Conservation (phyloP, 1,140 invertebrate genomes). For the Drosophila varians region DNA sequence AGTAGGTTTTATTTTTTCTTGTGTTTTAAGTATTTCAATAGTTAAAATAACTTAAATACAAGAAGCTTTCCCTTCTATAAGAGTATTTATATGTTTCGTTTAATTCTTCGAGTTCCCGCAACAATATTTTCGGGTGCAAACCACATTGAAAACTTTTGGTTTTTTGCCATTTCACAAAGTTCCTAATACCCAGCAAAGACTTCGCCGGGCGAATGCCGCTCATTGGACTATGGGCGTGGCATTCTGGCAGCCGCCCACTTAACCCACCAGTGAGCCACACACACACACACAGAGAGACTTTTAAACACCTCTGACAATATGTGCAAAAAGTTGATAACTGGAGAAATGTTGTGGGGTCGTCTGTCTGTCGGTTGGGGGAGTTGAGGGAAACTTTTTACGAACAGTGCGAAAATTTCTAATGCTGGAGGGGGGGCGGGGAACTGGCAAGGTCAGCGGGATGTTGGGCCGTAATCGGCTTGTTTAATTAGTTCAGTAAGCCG, state of each 20-base stretch:
- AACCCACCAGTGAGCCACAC: conserved; percentile 13
- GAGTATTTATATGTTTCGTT: not conserved
- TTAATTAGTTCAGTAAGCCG: conserved; percentile 69
- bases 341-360: conserved; percentile 24
- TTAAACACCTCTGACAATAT: conserved; percentile 41
- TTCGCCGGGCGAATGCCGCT: conserved; percentile 40
- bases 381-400: conserved; percentile 15
- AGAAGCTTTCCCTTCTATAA: not conserved
- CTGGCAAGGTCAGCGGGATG: conserved; percentile 51
- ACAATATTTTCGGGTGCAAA: conserved; percentile 38
- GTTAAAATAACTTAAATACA: too few species aligned
- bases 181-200: conserved; percentile 40
- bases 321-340: conserved; percentile 48
- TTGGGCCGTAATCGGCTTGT: conserved; percentile 66
- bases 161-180: conserved; percentile 48
- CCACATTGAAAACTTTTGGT: conserved; percentile 47
- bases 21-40: too few species aligned
- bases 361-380: not conserved
- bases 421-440: not conserved
- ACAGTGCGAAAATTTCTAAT: not conserved
- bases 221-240: conserved; percentile 45
- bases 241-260: conserved; percentile 15
- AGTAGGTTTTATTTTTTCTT: too few species aligned
- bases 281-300: conserved; percentile 10
- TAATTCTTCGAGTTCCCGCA: not conserved